A percentile compares a stretch with the other conserved stretches of the same genome.
Evolutionary conservation across 2,797 vertebrate genomes (phyloP).

Genomic region (Mus spretus): DNA sequence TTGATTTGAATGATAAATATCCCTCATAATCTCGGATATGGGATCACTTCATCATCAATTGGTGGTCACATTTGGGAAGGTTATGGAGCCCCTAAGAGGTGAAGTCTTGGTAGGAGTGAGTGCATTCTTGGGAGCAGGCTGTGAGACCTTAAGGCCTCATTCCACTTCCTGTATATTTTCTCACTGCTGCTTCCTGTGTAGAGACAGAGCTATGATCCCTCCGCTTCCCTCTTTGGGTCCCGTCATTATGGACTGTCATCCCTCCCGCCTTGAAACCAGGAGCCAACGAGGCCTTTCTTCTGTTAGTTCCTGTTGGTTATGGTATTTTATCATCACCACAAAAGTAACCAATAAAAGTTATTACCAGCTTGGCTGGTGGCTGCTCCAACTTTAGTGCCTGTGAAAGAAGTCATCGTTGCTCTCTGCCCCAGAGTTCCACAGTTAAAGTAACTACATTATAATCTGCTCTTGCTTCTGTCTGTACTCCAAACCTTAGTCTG

Average conservation of each 20-base stretch:
- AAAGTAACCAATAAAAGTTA: not conserved
- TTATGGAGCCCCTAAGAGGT: too few relatives aligned
- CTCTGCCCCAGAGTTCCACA: not conserved
- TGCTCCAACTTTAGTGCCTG: not conserved
- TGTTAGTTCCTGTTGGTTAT: not conserved
- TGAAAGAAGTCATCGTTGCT: not conserved
- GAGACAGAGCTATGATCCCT: not conserved
- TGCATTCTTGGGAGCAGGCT: too few relatives aligned
- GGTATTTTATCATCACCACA: too few relatives aligned
- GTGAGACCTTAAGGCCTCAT: not conserved
- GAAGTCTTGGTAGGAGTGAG: too few relatives aligned
- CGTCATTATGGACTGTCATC: not conserved
- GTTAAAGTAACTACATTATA: not conserved
- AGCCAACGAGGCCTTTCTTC: not conserved
- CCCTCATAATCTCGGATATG: too few relatives aligned
- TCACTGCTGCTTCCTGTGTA: not conserved
- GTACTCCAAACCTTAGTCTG: not conserved
- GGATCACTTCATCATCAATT: not conserved
- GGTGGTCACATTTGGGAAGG: not conserved
- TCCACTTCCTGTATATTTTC: not conserved
- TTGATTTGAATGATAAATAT: not conserved
- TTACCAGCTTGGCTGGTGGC: not conserved
- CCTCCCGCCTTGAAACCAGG: not conserved
- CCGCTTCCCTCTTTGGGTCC: not conserved
- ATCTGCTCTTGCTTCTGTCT: not conserved